Evolutionary conservation across 2,797 vertebrate genomes (phyloP).

Genomic region (Sebastes wilsoni): DNA sequence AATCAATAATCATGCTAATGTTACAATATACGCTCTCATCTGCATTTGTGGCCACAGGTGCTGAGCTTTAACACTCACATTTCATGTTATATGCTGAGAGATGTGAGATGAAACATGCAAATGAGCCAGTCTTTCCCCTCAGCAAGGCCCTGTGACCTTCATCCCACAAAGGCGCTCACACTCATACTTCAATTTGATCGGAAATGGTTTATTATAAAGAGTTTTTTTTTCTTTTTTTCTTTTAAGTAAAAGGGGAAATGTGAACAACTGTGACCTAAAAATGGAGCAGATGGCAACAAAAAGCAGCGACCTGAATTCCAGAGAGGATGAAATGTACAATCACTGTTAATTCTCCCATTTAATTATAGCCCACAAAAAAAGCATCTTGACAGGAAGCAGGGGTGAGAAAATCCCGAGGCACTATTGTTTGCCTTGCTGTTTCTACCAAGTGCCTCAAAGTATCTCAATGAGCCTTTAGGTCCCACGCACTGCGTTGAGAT

Average conservation of each 20-base stretch:
- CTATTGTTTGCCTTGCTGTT: constrained; percentile 45
- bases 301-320: constrained; percentile 20
- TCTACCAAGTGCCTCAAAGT: constrained; percentile 33
- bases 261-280: constrained; percentile 31
- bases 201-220: constrained; percentile 45
- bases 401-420: constrained; percentile 28
- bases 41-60: constrained; percentile 52
- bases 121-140: constrained; percentile 45
- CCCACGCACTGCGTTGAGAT: constrained; percentile 43
- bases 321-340: constrained; percentile 54
- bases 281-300: constrained; percentile 29
- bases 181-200: constrained; percentile 42
- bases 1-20: constrained; percentile 57
- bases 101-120: constrained; percentile 66
- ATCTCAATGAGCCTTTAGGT: constrained; percentile 37
- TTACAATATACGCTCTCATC: constrained; percentile 11
- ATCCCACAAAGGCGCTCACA: constrained; percentile 33
- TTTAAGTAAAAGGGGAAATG: constrained; percentile 5
- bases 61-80: constrained; percentile 40
- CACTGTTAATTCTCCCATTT: constrained; percentile 61
- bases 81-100: constrained; percentile 32
- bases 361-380: constrained; percentile 62
- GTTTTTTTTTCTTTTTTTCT: background rate
- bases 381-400: constrained; percentile 37
- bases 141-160: constrained; percentile 63